Evolutionary conservation across 64 coral and sea anemone species (phyloP).

Genomic region (Montipora efflorescens): DNA sequence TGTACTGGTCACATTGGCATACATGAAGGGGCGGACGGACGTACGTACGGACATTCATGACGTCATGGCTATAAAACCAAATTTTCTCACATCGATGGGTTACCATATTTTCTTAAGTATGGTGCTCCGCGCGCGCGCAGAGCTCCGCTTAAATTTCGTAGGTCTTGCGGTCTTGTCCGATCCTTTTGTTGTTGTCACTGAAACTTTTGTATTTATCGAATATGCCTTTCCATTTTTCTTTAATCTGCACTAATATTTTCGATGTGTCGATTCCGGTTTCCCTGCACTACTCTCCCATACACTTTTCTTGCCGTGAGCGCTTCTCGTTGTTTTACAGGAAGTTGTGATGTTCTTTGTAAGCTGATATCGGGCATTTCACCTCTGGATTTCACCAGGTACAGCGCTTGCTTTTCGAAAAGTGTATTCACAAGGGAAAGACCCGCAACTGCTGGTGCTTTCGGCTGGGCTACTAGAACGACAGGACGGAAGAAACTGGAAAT

Average conservation of each 20-base stretch:
- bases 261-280: slow-evolving; percentile 58
- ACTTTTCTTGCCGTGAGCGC: slow-evolving; percentile 43
- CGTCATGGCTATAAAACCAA: too few species aligned
- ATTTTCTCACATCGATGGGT: too few species aligned
- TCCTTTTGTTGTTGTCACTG: slow-evolving; percentile 53
- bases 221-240: slow-evolving; percentile 69
- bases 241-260: slow-evolving; percentile 67
- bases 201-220: slow-evolving; percentile 61
- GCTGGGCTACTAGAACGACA: neutral
- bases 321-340: slow-evolving; percentile 28
- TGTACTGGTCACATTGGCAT: too few species aligned
- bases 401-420: slow-evolving; percentile 11
- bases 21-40: too few species aligned
- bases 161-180: slow-evolving; percentile 32
- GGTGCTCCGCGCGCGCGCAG: too few species aligned
- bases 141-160: slow-evolving; percentile 34
- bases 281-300: slow-evolving; percentile 51
- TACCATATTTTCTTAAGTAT: too few species aligned
- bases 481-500: neutral
- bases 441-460: neutral
- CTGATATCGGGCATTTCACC: slow-evolving; percentile 28
- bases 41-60: too few species aligned
- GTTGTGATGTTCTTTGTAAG: slow-evolving; percentile 25
- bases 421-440: neutral
- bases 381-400: slow-evolving; percentile 41